These are phyloP conservation scores for Sarcophaga caerulescens DNA, from an alignment of 2,888 invertebrate genomes.

Conservation along the genomic window DNA sequence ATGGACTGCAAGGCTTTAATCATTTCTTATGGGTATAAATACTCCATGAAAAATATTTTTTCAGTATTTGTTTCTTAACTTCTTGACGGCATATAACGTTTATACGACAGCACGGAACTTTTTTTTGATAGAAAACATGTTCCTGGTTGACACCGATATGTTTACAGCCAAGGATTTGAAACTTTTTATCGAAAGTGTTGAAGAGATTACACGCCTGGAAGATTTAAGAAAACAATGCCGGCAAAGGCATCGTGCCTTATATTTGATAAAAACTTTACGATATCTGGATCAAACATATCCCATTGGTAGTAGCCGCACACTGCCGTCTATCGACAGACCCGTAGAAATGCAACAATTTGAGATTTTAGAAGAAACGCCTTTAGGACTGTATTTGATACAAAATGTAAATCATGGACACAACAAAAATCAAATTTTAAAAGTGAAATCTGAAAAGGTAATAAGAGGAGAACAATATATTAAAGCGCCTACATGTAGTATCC, in stretches of 20 bases:
- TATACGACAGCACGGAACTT: neutral
- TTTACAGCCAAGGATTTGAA: constrained; percentile 21
- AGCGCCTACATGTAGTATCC: too few species aligned
- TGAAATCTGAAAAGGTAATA: too few species aligned
- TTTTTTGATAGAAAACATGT: neutral
- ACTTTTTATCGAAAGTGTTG: constrained; percentile 55
- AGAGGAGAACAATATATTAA: too few species aligned
- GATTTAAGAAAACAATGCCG: constrained; percentile 7
- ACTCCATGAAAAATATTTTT: too few species aligned
- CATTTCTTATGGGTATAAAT: too few species aligned
- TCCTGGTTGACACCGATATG: neutral
- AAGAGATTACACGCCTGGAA: constrained; percentile 46
- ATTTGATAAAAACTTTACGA: constrained; percentile 27
- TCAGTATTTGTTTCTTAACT: too few species aligned
- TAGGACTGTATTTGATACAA: neutral
- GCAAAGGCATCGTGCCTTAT: neutral
- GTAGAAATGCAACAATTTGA: constrained; percentile 41
- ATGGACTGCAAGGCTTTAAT: fast-evolving
- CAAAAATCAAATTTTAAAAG: too few species aligned
- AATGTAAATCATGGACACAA: too few species aligned
- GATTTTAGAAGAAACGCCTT: constrained; percentile 40
- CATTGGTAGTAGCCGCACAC: constrained; percentile 8
- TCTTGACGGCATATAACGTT: neutral
- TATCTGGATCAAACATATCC: constrained; percentile 40
- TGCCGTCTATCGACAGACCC: constrained; percentile 32